Percentiles rank a stretch among this genome's conserved stretches.
Conservation (phyloP, 2,888 invertebrate genomes). For the Calephelis perditalis region DNA sequence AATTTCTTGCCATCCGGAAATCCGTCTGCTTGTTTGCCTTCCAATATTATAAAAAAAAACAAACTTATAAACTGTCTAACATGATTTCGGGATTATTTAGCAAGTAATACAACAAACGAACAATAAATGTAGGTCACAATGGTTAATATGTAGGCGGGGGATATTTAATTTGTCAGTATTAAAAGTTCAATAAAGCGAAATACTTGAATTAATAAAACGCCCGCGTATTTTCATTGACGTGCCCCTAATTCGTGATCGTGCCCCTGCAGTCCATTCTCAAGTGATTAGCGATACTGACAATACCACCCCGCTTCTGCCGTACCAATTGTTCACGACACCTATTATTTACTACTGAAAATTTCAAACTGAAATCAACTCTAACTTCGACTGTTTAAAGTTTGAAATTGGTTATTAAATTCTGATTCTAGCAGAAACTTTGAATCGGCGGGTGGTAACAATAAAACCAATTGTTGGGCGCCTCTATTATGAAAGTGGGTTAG, state of each 20-base stretch:
- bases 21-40: too few relatives aligned
- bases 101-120: slow-evolving; percentile 1
- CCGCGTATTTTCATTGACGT: slow-evolving; percentile 24
- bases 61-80: not conserved
- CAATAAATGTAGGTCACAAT: slow-evolving; percentile 4
- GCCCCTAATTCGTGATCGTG: slow-evolving; percentile 44
- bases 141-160: slow-evolving; percentile 11
- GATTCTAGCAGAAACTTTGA: slow-evolving; percentile 47
- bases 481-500: slow-evolving; percentile 42
- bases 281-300: slow-evolving; percentile 43
- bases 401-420: slow-evolving; percentile 27
- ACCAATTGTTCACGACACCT: slow-evolving; percentile 65
- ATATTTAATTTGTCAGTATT: slow-evolving; percentile 19
- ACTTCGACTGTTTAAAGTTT: slow-evolving; percentile 15
- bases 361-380: slow-evolving; percentile 36
- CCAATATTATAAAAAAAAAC: too few relatives aligned
- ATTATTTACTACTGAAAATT: slow-evolving; percentile 41
- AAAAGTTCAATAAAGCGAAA: slow-evolving; percentile 17
- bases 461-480: slow-evolving; percentile 58
- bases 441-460: slow-evolving; percentile 73
- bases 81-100: not conserved
- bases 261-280: slow-evolving; percentile 31
- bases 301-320: slow-evolving; percentile 43
- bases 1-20: too few relatives aligned
- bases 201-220: slow-evolving; percentile 48